Evolutionary conservation across 1,140 invertebrate species (phyloP).

Genomic region (Drosophila teissieri): DNA sequence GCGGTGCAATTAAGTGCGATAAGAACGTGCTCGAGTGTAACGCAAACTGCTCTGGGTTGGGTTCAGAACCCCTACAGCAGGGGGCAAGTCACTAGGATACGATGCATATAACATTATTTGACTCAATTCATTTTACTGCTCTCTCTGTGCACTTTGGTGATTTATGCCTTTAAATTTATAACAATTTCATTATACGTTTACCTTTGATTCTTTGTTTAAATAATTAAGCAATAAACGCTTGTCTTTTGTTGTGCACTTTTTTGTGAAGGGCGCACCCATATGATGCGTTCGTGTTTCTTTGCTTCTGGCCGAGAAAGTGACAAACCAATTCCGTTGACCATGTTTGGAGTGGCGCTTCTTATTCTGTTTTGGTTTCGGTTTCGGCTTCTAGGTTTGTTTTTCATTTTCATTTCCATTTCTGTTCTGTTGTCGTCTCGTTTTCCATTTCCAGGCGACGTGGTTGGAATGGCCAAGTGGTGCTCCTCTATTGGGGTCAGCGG

Average conservation of each 20-base stretch:
- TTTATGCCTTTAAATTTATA: too few species aligned
- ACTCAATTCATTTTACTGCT: too few species aligned
- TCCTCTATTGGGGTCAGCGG: constrained; percentile 35
- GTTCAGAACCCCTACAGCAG: constrained; percentile 9
- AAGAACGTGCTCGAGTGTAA: constrained; percentile 43
- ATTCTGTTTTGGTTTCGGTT: constrained; percentile 33
- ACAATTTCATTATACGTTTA: too few species aligned
- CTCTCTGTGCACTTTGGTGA: background rate
- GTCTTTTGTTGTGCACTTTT: background rate
- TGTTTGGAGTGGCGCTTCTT: constrained; percentile 32
- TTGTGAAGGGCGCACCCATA: constrained; percentile 5
- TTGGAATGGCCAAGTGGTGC: constrained; percentile 31
- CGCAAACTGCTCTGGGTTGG: background rate
- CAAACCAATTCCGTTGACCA: constrained; percentile 28
- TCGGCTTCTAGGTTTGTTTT: constrained; percentile 23
- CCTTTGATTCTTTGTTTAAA: too few species aligned
- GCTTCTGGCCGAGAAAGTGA: constrained; percentile 26
- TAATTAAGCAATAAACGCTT: background rate
- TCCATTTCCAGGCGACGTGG: constrained; percentile 17
- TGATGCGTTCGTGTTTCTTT: constrained; percentile 15
- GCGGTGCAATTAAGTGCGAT: constrained; percentile 27
- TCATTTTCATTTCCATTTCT: constrained; percentile 17
- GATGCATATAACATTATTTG: background rate
- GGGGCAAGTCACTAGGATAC: background rate
- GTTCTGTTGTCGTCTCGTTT: constrained; percentile 1